Evolutionary conservation across 2,113 vertebrate species (phyloP).

Genomic region (Pterophyllum scalare): DNA sequence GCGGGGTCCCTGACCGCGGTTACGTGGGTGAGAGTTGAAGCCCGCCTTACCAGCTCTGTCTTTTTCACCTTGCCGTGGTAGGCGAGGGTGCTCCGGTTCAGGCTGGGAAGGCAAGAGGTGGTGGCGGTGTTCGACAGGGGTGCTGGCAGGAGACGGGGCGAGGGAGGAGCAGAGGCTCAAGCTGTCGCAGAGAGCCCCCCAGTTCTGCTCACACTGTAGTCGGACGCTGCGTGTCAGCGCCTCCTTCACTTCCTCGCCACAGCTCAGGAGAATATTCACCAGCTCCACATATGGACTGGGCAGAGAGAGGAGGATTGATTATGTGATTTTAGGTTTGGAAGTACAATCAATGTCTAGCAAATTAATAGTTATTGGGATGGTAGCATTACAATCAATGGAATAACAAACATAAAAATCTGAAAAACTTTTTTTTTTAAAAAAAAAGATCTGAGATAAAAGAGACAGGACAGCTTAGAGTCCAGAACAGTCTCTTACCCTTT

Average conservation of each 20-base stretch:
- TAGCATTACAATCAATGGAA: constrained; percentile 21
- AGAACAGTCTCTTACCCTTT: constrained; percentile 88
- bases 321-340: constrained; percentile 21
- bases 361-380: constrained; percentile 15
- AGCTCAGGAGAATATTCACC: constrained; percentile 93
- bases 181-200: constrained; percentile 94
- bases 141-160: constrained; percentile 65
- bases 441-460: constrained; percentile 2
- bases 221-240: constrained; percentile 91
- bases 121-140: constrained; percentile 63
- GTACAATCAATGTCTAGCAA: constrained; percentile 9
- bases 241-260: constrained; percentile 95
- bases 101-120: constrained; percentile 72
- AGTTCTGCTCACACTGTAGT: constrained; percentile 94
- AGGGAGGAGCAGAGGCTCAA: constrained; percentile 91
- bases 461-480: background rate
- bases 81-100: constrained; percentile 77
- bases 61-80: constrained; percentile 79
- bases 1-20: constrained; percentile 81
- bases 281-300: constrained; percentile 94
- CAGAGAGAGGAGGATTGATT: constrained; percentile 42
- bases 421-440: too few relatives aligned
- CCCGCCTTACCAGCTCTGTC: constrained; percentile 86
- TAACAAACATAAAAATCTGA: background rate
- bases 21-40: constrained; percentile 78